A percentile compares a stretch with the other conserved stretches of the same genome.
Conservation (phyloP, 2,113 vertebrate genomes). For the Sturnus vulgaris region DNA sequence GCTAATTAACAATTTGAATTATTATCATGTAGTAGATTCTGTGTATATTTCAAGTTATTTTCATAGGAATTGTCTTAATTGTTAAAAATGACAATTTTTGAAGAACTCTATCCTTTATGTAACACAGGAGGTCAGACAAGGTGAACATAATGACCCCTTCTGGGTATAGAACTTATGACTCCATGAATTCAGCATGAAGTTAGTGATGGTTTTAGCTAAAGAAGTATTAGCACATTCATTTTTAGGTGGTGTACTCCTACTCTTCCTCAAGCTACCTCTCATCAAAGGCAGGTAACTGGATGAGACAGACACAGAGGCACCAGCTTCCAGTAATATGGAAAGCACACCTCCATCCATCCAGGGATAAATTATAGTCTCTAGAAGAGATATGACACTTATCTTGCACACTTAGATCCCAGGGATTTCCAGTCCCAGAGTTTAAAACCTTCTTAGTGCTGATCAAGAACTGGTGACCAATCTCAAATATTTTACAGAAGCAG, state of each 20-base stretch:
- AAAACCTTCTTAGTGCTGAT: background rate
- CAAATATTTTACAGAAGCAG: background rate
- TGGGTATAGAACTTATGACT: background rate
- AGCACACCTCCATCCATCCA: background rate
- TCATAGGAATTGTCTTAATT: background rate
- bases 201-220: background rate
- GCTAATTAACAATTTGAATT: background rate
- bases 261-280: background rate
- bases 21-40: background rate
- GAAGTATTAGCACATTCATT: background rate
- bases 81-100: background rate
- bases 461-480: background rate
- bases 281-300: background rate
- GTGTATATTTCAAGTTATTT: background rate
- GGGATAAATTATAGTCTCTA: background rate
- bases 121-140: conserved; percentile 1
- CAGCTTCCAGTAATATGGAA: background rate
- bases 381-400: background rate
- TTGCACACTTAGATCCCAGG: background rate
- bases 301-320: background rate
- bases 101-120: background rate
- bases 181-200: background rate
- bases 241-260: background rate
- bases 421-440: background rate
- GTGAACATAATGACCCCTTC: background rate